Evolutionary conservation across 2,113 vertebrate species (phyloP).

Genomic region (Ploceus nigricollis): DNA sequence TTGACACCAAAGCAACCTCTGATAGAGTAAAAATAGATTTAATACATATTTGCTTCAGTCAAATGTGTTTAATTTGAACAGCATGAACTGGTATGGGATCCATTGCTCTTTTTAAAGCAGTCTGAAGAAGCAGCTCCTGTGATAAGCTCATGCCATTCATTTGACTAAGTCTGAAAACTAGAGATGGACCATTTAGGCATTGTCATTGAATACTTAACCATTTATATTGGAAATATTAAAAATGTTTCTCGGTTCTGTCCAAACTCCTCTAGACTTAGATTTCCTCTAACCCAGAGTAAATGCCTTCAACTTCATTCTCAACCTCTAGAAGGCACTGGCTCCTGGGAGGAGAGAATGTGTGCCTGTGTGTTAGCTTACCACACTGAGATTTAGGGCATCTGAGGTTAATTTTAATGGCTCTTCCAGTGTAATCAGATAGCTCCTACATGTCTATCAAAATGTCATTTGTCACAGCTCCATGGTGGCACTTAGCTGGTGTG

Average conservation of each 20-base stretch:
- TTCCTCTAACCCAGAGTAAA: background rate
- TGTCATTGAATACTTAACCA: background rate
- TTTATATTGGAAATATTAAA: background rate
- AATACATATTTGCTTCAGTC: background rate
- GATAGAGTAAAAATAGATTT: background rate
- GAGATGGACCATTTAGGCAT: background rate
- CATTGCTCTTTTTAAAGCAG: background rate
- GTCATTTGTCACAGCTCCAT: background rate
- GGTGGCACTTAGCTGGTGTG: background rate
- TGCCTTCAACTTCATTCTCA: background rate
- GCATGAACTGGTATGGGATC: background rate
- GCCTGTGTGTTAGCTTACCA: background rate
- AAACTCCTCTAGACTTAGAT: background rate
- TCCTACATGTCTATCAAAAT: background rate
- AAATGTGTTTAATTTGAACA: background rate
- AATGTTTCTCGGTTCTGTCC: background rate
- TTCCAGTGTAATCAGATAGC: background rate
- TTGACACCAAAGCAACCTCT: background rate
- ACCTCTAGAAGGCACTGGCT: slow-evolving; percentile 1
- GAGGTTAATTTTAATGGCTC: background rate
- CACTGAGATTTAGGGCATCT: background rate
- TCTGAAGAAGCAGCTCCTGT: background rate
- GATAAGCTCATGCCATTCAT: background rate
- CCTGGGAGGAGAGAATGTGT: background rate
- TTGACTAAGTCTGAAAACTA: background rate